Conservation (phyloP, 2,888 invertebrate genomes). For the Chalcosyrphus nemorum region DNA sequence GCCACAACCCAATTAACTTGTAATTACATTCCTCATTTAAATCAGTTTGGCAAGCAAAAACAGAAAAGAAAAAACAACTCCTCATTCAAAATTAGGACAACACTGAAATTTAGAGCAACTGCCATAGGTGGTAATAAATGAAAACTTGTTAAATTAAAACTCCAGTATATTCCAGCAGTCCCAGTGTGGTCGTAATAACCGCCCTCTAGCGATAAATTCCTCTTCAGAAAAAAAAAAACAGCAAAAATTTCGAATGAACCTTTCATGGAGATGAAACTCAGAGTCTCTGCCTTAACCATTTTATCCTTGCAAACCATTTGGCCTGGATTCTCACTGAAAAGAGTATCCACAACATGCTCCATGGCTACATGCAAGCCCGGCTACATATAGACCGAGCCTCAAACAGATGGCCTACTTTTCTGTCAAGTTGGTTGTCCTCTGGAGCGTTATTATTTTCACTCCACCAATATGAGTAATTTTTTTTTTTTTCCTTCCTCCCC, state of each 20-base stretch:
- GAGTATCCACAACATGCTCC: slow-evolving; percentile 39
- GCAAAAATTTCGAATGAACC: slow-evolving; percentile 21
- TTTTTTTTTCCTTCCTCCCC: not conserved
- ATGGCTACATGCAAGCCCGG: not conserved
- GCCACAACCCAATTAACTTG: slow-evolving; percentile 54
- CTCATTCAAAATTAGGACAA: slow-evolving; percentile 58
- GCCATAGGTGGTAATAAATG: slow-evolving; percentile 71
- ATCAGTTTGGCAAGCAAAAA: slow-evolving; percentile 11
- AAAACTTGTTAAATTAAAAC: slow-evolving; percentile 69
- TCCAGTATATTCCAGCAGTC: slow-evolving; percentile 17
- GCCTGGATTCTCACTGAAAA: slow-evolving; percentile 56
- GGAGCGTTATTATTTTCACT: slow-evolving; percentile 67
- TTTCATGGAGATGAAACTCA: slow-evolving; percentile 51
- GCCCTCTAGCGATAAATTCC: slow-evolving; percentile 54
- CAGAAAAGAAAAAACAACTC: not conserved
- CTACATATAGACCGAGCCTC: slow-evolving; percentile 17
- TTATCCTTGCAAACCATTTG: slow-evolving; percentile 68
- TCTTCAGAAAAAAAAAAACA: slow-evolving; percentile 19
- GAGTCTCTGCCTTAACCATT: slow-evolving; percentile 63
- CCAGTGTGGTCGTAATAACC: slow-evolving; percentile 48
- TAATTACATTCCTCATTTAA: slow-evolving; percentile 57
- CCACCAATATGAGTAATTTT: slow-evolving; percentile 65
- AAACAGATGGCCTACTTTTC: slow-evolving; percentile 67
- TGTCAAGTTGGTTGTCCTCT: slow-evolving; percentile 70
- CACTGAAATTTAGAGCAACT: slow-evolving; percentile 61